Conservation (phyloP, 1,140 invertebrate species). For the Cyrtorhinus lividipennis region DNA sequence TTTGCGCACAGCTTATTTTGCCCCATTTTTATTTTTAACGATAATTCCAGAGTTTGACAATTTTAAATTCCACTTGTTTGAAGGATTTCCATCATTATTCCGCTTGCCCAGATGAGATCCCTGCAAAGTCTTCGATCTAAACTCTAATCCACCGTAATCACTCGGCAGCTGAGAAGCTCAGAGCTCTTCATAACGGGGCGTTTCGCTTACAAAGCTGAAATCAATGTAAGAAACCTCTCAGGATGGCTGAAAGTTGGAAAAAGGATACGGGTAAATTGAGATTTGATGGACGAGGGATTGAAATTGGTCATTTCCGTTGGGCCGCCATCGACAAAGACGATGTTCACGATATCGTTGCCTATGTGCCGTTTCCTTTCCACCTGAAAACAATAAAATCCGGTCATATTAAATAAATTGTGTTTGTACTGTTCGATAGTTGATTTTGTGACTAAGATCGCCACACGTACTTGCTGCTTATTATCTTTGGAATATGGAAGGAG, state of each 20-base stretch:
- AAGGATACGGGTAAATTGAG: conserved; percentile 73
- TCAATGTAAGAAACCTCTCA: background rate
- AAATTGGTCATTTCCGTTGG: conserved; percentile 41
- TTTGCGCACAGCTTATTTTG: no score
- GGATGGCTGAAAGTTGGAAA: no score
- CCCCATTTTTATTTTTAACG: no score
- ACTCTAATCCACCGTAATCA: no score
- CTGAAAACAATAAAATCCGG: conserved; percentile 28
- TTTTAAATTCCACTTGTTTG: no score
- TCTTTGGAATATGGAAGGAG: conserved; percentile 72
- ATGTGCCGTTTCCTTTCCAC: conserved; percentile 77
- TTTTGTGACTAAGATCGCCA: background rate
- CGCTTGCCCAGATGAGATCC: no score
- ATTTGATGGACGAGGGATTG: conserved; percentile 78
- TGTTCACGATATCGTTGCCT: conserved; percentile 84
- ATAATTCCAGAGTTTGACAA: no score
- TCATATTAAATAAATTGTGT: no score
- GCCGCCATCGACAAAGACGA: conserved; percentile 60
- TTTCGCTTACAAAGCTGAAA: background rate
- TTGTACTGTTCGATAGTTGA: background rate
- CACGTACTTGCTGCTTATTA: conserved; percentile 63
- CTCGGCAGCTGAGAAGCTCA: background rate
- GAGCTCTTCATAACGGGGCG: background rate
- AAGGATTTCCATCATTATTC: no score
- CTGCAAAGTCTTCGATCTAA: no score